phyloP scores from a whole-genome alignment of 2,797 vertebrate species.

The Sebastes melanostomus region DNA sequence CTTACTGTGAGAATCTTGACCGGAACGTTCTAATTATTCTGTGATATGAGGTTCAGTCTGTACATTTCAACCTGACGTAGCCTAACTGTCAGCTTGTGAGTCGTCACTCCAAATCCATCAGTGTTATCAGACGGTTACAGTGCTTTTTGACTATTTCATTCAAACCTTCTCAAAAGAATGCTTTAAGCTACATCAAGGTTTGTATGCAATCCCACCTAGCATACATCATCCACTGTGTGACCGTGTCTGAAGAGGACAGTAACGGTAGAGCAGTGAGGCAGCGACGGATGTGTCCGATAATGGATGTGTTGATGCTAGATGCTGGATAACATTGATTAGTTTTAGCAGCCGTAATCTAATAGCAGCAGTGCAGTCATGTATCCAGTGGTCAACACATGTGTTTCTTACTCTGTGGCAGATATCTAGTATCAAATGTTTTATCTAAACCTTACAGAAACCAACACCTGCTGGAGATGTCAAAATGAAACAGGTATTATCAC shows the following conservation, averaged over 20 bases:
- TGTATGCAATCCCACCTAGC: not conserved
- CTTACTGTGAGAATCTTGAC: conserved; percentile 50
- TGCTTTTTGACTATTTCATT: not conserved
- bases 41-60: not conserved
- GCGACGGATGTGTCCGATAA: conserved; percentile 6
- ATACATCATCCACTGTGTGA: not conserved
- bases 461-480: conserved; percentile 88
- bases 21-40: rapidly evolving
- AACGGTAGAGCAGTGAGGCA: too few species aligned
- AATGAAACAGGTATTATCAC: conserved; percentile 85
- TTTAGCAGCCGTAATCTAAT: not conserved
- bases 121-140: conserved; percentile 22
- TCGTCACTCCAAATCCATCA: not conserved
- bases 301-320: conserved; percentile 3
- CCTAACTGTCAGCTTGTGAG: not conserved
- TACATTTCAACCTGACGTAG: not conserved
- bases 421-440: conserved; percentile 71
- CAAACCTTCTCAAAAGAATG: not conserved
- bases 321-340: not conserved
- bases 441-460: conserved; percentile 84
- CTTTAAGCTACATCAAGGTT: not conserved
- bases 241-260: not conserved
- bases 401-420: conserved; percentile 45
- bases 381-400: conserved; percentile 5
- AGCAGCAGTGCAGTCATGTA: not conserved